A percentile compares a stretch with the other conserved stretches of the same genome.
Conservation (phyloP, 2,113 vertebrate genomes). For the Rhea americana region DNA sequence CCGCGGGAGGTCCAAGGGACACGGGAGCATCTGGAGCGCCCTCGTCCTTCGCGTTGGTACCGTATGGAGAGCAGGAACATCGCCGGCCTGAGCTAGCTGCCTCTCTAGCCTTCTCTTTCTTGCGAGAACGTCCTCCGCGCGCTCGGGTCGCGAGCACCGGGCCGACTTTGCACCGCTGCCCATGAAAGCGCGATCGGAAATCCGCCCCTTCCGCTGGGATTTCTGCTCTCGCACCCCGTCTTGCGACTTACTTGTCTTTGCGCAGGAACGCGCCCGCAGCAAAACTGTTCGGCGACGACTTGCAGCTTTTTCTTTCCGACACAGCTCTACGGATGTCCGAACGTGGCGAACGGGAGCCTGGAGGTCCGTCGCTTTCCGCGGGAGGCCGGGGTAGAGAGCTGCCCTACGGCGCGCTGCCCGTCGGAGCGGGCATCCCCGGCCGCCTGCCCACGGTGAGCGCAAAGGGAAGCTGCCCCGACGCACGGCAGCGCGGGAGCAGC, state of each 20-base stretch:
- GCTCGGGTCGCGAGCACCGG: background rate
- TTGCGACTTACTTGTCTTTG: background rate
- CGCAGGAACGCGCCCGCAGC: background rate
- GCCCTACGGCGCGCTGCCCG: background rate
- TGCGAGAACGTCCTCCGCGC: background rate
- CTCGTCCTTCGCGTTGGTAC: too few relatives aligned
- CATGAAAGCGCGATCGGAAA: fast-evolving
- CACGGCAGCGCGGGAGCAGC: fast-evolving
- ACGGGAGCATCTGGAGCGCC: background rate
- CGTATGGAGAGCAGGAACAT: too few relatives aligned
- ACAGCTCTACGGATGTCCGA: background rate
- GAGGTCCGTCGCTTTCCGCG: background rate
- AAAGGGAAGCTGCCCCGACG: background rate
- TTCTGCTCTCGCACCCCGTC: background rate
- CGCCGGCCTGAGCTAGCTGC: too few relatives aligned
- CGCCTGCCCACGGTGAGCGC: background rate
- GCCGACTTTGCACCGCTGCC: background rate
- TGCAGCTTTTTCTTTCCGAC: background rate
- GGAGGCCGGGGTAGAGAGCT: background rate
- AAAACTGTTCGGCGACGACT: background rate
- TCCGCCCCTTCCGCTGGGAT: background rate
- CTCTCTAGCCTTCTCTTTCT: background rate
- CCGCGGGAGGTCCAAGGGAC: background rate
- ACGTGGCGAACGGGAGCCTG: background rate
- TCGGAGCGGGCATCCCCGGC: background rate